A percentile compares a stretch with the other conserved stretches of the same genome.
Conservation (phyloP, 2,888 invertebrate species). For the Lottia scabra region DNA sequence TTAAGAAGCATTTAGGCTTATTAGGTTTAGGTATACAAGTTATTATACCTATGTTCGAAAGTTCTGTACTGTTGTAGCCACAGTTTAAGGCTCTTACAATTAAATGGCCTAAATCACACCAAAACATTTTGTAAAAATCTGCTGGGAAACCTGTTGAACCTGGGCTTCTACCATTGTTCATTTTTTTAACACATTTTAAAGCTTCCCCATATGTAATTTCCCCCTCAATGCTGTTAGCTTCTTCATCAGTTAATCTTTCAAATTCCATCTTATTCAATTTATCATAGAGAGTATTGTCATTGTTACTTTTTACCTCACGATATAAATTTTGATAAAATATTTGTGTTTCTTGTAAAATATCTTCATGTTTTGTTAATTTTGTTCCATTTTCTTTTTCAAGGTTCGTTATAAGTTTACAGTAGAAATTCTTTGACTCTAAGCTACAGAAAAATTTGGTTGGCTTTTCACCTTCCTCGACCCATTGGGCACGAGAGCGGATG, state of each 20-base stretch:
- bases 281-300: too few relatives aligned
- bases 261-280: too few relatives aligned
- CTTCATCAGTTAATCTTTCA: too few relatives aligned
- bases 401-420: conserved; percentile 4
- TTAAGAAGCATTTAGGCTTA: conserved; percentile 16
- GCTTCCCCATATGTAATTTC: neutral
- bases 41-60: conserved; percentile 23
- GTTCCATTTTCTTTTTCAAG: neutral
- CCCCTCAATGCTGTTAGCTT: too few relatives aligned
- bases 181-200: neutral
- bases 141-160: conserved; percentile 24
- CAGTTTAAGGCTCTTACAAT: conserved; percentile 9
- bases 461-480: conserved; percentile 19
- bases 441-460: conserved; percentile 21
- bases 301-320: too few relatives aligned
- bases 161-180: conserved; percentile 12
- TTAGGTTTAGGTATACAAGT: conserved; percentile 27
- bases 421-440: conserved; percentile 8
- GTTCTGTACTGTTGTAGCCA: conserved; percentile 15
- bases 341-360: neutral
- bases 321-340: too few relatives aligned
- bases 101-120: conserved; percentile 14
- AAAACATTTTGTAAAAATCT: conserved; percentile 25
- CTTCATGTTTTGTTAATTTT: neutral
- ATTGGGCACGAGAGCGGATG: conserved; percentile 4